Evolutionary conservation across 1,140 invertebrate species (phyloP).

Genomic region (Homarus americanus): DNA sequence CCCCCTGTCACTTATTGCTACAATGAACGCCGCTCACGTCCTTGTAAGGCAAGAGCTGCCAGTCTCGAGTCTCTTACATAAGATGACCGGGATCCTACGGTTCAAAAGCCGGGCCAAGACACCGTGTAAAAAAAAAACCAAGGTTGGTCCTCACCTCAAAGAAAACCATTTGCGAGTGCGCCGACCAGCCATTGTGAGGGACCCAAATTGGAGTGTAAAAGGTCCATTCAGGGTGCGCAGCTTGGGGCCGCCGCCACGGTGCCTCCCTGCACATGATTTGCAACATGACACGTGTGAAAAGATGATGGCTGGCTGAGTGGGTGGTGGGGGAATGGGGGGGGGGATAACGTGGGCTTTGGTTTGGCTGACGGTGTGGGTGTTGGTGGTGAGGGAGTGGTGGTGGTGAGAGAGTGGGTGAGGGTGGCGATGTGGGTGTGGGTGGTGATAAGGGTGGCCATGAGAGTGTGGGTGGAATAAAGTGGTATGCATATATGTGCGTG

Average conservation of each 20-base stretch:
- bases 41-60: conserved; percentile 6
- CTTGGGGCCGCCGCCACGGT: neutral
- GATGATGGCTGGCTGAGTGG: neutral
- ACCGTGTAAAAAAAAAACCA: conserved; percentile 5
- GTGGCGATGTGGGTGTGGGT: neutral
- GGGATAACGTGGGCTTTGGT: neutral
- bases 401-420: neutral
- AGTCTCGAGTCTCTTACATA: neutral
- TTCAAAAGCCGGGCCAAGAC: neutral
- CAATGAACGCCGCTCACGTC: neutral
- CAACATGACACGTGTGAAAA: neutral
- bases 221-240: conserved; percentile 2
- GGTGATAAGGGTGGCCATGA: neutral
- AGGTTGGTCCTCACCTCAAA: neutral
- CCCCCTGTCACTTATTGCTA: too few species aligned
- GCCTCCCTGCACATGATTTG: neutral
- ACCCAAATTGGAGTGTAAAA: conserved; percentile 28
- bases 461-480: neutral
- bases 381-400: neutral
- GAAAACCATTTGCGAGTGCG: conserved; percentile 31
- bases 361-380: neutral
- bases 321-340: neutral
- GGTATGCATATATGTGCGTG: too few species aligned
- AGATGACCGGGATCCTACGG: neutral
- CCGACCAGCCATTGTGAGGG: conserved; percentile 30